These are phyloP conservation scores for Pharmacophagus antenor DNA, from an alignment of 2,888 invertebrate genomes.

Conservation along the genomic window DNA sequence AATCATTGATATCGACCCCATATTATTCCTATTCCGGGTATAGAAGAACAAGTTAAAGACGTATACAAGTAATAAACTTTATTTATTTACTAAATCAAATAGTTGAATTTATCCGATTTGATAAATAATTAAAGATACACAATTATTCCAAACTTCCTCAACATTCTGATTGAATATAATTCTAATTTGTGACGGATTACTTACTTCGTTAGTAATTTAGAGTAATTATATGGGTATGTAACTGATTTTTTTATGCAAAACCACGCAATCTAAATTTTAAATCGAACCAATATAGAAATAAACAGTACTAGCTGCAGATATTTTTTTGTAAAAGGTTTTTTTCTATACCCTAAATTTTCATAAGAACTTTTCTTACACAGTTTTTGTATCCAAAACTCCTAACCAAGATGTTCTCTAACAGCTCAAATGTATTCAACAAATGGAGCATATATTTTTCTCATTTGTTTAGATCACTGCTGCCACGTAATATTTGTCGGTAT, in stretches of 20 bases:
- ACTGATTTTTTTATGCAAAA: background rate
- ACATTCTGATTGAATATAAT: conserved; percentile 1
- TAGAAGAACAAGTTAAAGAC: no score
- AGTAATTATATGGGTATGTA: background rate
- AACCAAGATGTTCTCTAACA: background rate
- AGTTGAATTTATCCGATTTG: no score
- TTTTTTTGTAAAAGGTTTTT: background rate
- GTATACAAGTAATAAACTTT: background rate
- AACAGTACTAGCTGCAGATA: background rate
- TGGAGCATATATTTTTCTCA: background rate
- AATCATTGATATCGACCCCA: no score
- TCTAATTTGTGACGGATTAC: background rate
- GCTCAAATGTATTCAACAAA: conserved; percentile 1
- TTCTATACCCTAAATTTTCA: background rate
- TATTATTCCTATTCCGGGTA: no score
- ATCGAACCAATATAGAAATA: background rate
- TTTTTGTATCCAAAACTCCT: background rate
- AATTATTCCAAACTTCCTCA: background rate
- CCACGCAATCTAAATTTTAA: no score
- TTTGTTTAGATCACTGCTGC: background rate
- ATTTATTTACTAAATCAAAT: background rate
- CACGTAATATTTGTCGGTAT: background rate
- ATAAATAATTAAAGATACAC: no score
- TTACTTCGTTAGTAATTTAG: background rate
- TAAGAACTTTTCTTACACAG: background rate